Evolutionary conservation across 2,888 invertebrate species (phyloP).

Genomic region (Hartigia nigra): DNA sequence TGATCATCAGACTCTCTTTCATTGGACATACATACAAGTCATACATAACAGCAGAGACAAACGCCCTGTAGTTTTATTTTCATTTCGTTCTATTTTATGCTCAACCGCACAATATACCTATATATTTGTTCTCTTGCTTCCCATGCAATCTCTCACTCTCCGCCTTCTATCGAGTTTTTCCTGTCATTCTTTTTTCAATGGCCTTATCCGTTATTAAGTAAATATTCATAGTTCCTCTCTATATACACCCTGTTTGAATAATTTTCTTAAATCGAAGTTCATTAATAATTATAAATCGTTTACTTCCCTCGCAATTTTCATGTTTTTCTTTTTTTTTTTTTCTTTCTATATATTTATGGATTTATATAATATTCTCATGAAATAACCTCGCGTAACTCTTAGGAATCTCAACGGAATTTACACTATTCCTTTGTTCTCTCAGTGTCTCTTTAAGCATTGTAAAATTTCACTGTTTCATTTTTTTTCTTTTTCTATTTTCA

Average conservation of each 20-base stretch:
- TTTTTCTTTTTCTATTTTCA: slow-evolving; percentile 3
- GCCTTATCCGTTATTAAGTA: slow-evolving; percentile 63
- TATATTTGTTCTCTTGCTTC: slow-evolving; percentile 12
- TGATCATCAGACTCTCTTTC: neutral
- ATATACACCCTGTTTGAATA: slow-evolving; percentile 62
- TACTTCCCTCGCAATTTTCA: neutral
- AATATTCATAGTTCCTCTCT: slow-evolving; percentile 62
- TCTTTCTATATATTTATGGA: neutral
- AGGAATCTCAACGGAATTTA: slow-evolving; percentile 12
- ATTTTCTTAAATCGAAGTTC: slow-evolving; percentile 26
- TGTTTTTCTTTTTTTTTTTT: too few species aligned
- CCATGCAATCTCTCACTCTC: slow-evolving; percentile 21
- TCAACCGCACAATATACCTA: slow-evolving; percentile 20
- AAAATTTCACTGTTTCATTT: slow-evolving; percentile 1
- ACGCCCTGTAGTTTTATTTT: neutral
- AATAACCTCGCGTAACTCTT: neutral
- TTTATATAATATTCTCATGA: neutral
- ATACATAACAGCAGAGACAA: neutral
- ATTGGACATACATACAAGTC: neutral
- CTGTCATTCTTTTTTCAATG: neutral
- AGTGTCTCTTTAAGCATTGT: slow-evolving; percentile 7
- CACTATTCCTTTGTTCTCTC: slow-evolving; percentile 9
- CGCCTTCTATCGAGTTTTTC: slow-evolving; percentile 16
- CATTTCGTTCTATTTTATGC: slow-evolving; percentile 11
- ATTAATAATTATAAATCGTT: slow-evolving; percentile 26